A percentile compares a stretch with the other conserved stretches of the same genome.
Conservation (phyloP, 2,113 vertebrate genomes). For the Caloenas nicobarica region DNA sequence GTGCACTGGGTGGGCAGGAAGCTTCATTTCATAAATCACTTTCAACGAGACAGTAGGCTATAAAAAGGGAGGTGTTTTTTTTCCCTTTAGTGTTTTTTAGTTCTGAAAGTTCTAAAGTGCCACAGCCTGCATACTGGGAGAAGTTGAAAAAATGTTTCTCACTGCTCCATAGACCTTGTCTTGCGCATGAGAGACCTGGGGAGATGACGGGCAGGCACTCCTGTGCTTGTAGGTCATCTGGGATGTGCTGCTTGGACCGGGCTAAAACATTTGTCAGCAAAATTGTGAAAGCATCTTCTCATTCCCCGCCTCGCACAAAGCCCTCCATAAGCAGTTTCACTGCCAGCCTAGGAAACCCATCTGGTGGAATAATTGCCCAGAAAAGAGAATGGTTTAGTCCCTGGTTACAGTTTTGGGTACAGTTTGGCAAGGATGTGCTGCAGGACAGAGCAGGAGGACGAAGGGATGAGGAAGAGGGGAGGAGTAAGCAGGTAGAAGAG, state of each 20-base stretch:
- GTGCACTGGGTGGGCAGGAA: slow-evolving; percentile 69
- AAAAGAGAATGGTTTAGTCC: not conserved
- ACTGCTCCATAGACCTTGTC: not conserved
- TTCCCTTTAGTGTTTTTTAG: slow-evolving; percentile 49
- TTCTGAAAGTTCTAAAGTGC: slow-evolving; percentile 47
- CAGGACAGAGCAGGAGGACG: not conserved
- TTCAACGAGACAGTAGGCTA: slow-evolving; percentile 64
- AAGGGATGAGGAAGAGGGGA: not conserved
- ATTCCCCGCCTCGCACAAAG: not conserved
- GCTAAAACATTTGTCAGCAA: not conserved
- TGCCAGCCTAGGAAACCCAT: not conserved
- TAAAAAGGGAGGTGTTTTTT: slow-evolving; percentile 61
- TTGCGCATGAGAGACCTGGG: not conserved
- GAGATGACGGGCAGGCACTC: not conserved
- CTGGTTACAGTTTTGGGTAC: not conserved
- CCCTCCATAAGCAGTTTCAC: accelerated
- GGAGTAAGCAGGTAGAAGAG: not conserved
- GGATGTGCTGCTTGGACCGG: not conserved
- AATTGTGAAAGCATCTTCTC: not conserved
- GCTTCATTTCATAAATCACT: slow-evolving; percentile 68
- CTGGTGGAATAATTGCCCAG: not conserved
- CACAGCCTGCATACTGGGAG: slow-evolving; percentile 24
- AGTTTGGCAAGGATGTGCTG: not conserved
- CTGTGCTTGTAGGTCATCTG: accelerated
- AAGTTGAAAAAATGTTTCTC: not conserved